Evolutionary conservation across 2,113 vertebrate genomes (phyloP).

Genomic region (Lophotis ruficrista): DNA sequence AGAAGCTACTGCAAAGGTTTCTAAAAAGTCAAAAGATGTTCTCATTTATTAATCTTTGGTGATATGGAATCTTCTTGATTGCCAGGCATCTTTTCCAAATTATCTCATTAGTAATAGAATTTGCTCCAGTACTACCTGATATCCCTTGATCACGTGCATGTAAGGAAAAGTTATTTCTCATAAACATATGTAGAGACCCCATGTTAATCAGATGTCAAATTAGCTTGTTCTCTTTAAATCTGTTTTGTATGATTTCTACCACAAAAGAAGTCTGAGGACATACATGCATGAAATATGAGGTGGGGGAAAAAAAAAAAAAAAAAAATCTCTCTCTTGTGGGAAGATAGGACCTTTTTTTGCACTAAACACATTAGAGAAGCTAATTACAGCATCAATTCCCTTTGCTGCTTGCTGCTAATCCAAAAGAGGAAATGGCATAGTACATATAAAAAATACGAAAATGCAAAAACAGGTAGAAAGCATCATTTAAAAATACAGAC

Average conservation of each 20-base stretch:
- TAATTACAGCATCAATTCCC: not conserved
- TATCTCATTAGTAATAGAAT: not conserved
- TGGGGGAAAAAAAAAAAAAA: not conserved
- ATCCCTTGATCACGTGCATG: fast-evolving
- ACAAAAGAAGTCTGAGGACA: not conserved
- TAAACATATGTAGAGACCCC: not conserved
- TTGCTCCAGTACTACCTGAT: not conserved
- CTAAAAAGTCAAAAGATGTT: not conserved
- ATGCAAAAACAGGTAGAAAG: not conserved
- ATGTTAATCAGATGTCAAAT: not conserved
- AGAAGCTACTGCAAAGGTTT: not conserved
- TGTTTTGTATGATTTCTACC: not conserved
- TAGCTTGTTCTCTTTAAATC: not conserved
- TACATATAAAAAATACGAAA: not conserved
- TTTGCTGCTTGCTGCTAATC: not conserved
- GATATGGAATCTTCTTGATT: not conserved
- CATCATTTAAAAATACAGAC: not conserved
- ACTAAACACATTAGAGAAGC: not conserved
- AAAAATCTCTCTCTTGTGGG: too few relatives aligned
- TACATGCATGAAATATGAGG: not conserved
- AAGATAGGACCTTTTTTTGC: not conserved
- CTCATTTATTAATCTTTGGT: not conserved
- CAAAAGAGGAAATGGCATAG: not conserved
- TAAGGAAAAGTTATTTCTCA: not conserved
- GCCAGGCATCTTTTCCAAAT: not conserved